These are phyloP conservation scores for Carduelis carduelis DNA, from an alignment of 2,797 vertebrate genomes.

Conservation along the genomic window DNA sequence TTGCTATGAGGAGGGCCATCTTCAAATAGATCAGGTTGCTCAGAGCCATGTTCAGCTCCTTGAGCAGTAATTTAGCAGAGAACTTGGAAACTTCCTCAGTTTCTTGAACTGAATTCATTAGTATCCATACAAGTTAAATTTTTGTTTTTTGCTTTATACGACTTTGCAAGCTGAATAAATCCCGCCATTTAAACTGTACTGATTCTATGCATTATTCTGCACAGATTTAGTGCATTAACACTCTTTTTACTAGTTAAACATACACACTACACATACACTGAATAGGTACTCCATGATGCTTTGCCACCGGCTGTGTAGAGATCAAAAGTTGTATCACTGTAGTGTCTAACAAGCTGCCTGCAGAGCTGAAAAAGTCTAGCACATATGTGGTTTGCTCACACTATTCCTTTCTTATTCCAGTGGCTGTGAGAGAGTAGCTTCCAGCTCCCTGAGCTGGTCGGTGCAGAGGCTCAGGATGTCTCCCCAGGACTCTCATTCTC, in stretches of 20 bases:
- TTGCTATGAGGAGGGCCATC: background rate
- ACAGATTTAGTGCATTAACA: background rate
- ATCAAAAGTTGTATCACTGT: background rate
- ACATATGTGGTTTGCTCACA: background rate
- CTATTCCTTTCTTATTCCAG: background rate
- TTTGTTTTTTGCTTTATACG: background rate
- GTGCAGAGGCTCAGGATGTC: background rate
- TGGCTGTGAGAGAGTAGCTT: background rate
- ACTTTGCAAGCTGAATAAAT: background rate
- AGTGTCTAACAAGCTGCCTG: background rate
- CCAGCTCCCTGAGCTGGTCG: rapidly evolving
- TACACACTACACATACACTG: background rate
- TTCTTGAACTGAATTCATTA: too few species aligned
- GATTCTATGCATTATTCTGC: background rate
- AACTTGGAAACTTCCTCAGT: too few species aligned
- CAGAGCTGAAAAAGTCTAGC: background rate
- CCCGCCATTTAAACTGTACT: background rate
- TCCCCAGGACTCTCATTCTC: background rate
- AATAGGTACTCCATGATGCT: background rate
- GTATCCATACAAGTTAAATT: background rate
- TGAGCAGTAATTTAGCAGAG: too few species aligned
- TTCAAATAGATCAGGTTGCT: too few species aligned
- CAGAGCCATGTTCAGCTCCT: too few species aligned
- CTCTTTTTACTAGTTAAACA: background rate
- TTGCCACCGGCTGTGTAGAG: background rate